phyloP scores from a whole-genome alignment of 37 sponge, comb jelly and placozoan genomes.

The Chondrosia reniformis region DNA sequence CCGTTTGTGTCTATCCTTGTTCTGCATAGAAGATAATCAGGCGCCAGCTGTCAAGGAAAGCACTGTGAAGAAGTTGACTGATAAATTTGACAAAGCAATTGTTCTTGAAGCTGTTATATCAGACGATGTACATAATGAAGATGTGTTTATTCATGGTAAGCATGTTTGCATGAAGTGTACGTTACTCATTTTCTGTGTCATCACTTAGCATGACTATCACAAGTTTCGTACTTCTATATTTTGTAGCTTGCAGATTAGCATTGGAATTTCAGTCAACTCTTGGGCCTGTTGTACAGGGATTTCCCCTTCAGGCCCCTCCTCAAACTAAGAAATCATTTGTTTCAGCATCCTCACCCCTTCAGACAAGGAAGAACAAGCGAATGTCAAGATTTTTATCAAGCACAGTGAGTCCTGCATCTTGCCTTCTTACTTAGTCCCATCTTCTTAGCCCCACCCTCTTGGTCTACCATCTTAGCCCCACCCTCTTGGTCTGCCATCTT shows the following conservation, averaged over 20 bases:
- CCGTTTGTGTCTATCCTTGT: background rate
- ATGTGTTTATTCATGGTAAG: background rate
- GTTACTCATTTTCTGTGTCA: too few species aligned
- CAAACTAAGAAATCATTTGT: background rate
- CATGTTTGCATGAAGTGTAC: background rate
- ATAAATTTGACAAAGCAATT: background rate
- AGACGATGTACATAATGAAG: background rate
- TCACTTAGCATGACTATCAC: too few species aligned
- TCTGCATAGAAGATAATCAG: background rate
- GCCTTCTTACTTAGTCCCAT: too few species aligned
- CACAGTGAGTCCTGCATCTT: background rate
- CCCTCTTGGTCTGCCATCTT: too few species aligned
- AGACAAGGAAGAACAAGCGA: conserved; percentile 14
- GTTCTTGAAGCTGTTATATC: background rate
- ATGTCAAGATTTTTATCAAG: conserved; percentile 16
- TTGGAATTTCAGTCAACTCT: background rate
- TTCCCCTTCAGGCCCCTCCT: background rate
- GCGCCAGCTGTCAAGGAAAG: background rate
- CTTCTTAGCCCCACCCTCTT: too few species aligned
- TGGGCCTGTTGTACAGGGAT: background rate
- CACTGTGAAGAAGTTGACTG: conserved; percentile 7
- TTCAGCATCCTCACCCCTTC: background rate
- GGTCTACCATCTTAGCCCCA: too few species aligned
- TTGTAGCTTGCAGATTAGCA: background rate
- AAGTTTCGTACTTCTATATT: background rate